Evolutionary conservation across 2,888 invertebrate genomes (phyloP).

Genomic region (Allolobophora icterica): DNA sequence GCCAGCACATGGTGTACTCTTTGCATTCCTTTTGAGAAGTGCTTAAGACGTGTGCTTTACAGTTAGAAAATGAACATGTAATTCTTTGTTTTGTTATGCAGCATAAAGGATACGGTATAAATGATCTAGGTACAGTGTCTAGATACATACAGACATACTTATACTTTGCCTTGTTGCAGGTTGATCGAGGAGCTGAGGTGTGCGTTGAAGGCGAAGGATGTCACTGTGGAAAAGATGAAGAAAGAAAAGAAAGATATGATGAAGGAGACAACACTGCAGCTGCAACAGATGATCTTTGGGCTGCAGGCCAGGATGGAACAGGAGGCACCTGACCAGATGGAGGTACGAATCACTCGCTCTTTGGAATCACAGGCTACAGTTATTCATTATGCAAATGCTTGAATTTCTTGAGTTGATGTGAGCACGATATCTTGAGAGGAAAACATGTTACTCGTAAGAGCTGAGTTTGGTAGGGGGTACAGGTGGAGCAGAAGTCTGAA

Average conservation of each 20-base stretch:
- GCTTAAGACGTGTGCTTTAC: too few relatives aligned
- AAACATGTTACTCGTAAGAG: too few relatives aligned
- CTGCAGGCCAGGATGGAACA: neutral
- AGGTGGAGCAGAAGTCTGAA: too few relatives aligned
- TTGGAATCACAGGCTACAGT: neutral
- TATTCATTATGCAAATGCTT: neutral
- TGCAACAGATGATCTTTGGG: neutral
- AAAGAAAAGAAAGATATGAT: constrained; percentile 45
- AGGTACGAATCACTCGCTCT: neutral
- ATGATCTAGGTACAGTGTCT: neutral
- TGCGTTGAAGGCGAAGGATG: constrained; percentile 47
- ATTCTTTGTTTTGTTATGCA: too few relatives aligned
- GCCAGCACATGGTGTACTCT: too few relatives aligned
- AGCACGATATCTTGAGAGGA: neutral
- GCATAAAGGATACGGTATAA: too few relatives aligned
- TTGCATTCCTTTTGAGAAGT: too few relatives aligned
- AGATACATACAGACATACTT: neutral
- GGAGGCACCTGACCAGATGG: neutral
- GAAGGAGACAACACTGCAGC: constrained; percentile 13
- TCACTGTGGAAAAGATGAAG: constrained; percentile 47
- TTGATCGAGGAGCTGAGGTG: constrained; percentile 44
- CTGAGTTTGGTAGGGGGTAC: too few relatives aligned
- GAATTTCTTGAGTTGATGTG: neutral
- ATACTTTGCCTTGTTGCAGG: constrained; percentile 33
- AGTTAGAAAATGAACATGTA: too few relatives aligned